Conservation (phyloP, 2,113 vertebrate genomes). For the Gallinago undulata region DNA sequence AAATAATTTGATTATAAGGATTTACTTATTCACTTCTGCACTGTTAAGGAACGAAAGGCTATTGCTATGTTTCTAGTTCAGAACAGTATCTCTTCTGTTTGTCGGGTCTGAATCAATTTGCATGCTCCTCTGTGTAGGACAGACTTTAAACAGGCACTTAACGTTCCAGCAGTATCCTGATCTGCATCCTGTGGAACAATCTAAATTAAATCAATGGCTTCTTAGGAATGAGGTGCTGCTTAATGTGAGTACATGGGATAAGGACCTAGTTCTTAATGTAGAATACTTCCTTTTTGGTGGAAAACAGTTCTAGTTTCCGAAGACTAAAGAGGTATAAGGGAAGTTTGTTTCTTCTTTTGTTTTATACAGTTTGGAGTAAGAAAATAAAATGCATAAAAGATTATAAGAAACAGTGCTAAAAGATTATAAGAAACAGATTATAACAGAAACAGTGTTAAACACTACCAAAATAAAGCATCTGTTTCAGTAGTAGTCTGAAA, state of each 20-base stretch:
- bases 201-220: slow-evolving; percentile 4
- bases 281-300: neutral
- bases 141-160: slow-evolving; percentile 40
- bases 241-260: neutral
- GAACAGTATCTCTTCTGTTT: slow-evolving; percentile 38
- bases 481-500: neutral
- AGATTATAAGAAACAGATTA: neutral
- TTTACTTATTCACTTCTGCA: neutral
- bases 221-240: slow-evolving; percentile 25
- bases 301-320: neutral
- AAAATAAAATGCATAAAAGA: neutral
- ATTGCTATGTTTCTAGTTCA: neutral
- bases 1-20: neutral
- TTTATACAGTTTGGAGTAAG: neutral
- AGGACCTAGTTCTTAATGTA: neutral
- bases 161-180: slow-evolving; percentile 8
- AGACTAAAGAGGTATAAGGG: neutral
- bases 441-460: neutral
- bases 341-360: neutral
- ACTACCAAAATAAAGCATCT: neutral
- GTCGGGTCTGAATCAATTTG: slow-evolving; percentile 26
- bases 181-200: neutral
- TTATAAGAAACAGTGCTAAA: neutral
- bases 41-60: neutral
- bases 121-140: slow-evolving; percentile 1